Conservation (phyloP, 2,113 vertebrate genomes). For the Hippotragus niger region DNA sequence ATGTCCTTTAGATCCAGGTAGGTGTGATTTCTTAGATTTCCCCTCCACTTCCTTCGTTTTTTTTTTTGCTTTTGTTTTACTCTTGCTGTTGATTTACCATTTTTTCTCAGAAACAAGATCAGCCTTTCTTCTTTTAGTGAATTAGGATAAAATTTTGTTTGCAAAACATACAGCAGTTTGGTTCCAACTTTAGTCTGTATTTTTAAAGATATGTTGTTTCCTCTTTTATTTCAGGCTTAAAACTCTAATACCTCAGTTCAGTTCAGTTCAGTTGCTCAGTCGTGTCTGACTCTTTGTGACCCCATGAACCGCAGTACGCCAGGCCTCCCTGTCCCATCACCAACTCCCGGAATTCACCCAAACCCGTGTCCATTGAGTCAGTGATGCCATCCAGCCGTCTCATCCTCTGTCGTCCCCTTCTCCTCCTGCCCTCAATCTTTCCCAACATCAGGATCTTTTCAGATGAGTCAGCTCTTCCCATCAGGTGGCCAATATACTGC, state of each 20-base stretch:
- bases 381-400: background rate
- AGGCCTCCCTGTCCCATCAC: background rate
- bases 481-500: background rate
- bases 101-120: background rate
- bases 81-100: background rate
- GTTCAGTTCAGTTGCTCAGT: background rate
- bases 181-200: background rate
- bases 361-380: background rate
- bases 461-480: background rate
- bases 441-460: background rate
- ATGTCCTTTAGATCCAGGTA: conserved; percentile 97
- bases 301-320: fast-evolving
- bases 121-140: background rate
- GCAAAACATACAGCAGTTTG: background rate
- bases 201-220: background rate
- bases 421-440: background rate
- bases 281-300: background rate
- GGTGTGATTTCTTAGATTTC: background rate
- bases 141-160: background rate
- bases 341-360: background rate
- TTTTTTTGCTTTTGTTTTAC: background rate
- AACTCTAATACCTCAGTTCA: background rate
- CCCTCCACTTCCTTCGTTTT: background rate
- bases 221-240: background rate
- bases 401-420: background rate